Base-by-base conservation (phyloP, 2,888 invertebrate species). In the Ceraclea dissimilis region DNA sequence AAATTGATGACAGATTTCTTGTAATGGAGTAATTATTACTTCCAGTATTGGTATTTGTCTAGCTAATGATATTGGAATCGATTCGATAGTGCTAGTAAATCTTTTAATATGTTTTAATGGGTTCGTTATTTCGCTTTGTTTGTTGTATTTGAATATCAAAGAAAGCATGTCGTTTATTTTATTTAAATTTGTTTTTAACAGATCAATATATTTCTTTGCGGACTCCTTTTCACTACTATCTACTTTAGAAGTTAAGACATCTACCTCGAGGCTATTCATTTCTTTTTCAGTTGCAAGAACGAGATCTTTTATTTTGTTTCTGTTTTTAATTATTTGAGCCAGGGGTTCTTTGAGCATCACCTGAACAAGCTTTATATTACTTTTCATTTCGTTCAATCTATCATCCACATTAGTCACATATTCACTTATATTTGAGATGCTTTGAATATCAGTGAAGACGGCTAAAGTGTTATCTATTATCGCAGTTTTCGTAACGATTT, bases 401-500 rank as follows among this genome's bases (percentile, higher is more conserved):
- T 39, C 8, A n/a, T 16, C 39, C 13, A 39, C 13, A 13, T 39
- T 39, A 5, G 2, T 16, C 16, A 39, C 16, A 16, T 39, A 13
- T 39, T 39, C n/a, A 39, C 16, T 39, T 39, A 39, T 39, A 39
- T 16, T 39, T 13, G 39, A 8, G 13, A 39, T 39, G 13, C 56
- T 55, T 49, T 55, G 43, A 16, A 54, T 56, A 22, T 52, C 54
- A 5, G n/a, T 18, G 43, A 69, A 63, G 4, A 66, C 59, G 1
- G 64, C 64, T n/a, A 70, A 62, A 5, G 65, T 65, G 50, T 64
- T 64, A 18, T 69, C 66, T 2, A 70, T 60, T 1, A 67, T 65
- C 21, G 66, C 57, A 2, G 67, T 52, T 11, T 69, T 69, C 18
- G 65, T 62, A 4, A 66, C 64, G 13, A 69, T 52, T 20, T 63